Conservation (phyloP, 2,797 vertebrate genomes). For the Leontocebus nigricollis region DNA sequence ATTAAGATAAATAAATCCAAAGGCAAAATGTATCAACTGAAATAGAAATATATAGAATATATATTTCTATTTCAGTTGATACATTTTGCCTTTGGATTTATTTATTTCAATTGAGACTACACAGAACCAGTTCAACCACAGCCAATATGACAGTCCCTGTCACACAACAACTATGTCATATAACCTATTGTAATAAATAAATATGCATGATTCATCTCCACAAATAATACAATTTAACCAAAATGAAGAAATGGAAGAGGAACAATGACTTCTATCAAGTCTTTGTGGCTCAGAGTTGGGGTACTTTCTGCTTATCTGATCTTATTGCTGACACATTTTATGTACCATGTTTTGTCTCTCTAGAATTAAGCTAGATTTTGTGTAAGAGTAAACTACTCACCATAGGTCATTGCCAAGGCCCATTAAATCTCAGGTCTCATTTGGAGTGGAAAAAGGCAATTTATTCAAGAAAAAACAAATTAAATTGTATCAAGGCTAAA, state of each 20-base stretch:
- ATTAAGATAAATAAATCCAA: too few species aligned
- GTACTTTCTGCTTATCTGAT: not conserved
- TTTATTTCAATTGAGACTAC: not conserved
- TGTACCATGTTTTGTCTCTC: not conserved
- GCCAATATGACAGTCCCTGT: not conserved
- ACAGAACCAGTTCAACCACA: not conserved
- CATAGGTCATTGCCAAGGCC: not conserved
- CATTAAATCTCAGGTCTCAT: not conserved
- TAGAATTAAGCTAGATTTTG: conserved; percentile 7
- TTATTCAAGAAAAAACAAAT: conserved; percentile 40
- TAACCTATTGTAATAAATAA: not conserved
- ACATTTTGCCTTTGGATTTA: not conserved
- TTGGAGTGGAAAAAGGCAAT: not conserved
- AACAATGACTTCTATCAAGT: conserved; percentile 3
- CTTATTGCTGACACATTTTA: not conserved
- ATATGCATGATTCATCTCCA: not conserved
- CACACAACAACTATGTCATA: not conserved
- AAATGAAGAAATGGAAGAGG: not conserved
- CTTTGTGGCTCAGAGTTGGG: not conserved
- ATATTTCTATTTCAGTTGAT: not conserved
- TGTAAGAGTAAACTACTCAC: not conserved
- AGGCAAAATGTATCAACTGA: too few species aligned
- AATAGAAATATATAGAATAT: not conserved
- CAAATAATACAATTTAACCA: not conserved
- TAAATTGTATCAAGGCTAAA: not conserved